Conservation (phyloP, 2,888 invertebrate species). For the Anthophora plumipes region DNA sequence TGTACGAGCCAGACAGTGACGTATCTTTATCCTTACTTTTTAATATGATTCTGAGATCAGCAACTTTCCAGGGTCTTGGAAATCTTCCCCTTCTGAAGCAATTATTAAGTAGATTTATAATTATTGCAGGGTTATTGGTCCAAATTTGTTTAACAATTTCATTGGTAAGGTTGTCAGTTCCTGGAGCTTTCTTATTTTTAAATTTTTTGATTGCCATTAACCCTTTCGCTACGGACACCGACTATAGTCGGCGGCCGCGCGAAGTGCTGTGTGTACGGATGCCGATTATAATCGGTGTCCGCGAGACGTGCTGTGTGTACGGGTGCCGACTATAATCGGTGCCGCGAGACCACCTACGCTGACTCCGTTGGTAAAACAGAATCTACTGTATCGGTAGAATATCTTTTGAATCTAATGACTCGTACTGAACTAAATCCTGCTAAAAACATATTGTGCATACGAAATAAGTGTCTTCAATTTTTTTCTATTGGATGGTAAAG, state of each 20-base stretch:
- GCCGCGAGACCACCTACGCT: conserved; percentile 21
- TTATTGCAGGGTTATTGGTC: background rate
- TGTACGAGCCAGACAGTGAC: conserved; percentile 5
- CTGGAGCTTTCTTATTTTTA: background rate
- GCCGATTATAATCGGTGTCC: no score
- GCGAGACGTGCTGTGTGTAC: no score
- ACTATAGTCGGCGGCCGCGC: no score
- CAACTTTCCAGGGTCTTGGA: conserved; percentile 21
- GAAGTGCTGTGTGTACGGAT: background rate
- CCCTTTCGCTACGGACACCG: no score
- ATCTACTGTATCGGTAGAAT: conserved; percentile 47
- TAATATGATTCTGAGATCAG: background rate
- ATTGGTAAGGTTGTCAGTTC: background rate
- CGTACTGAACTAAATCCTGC: conserved; percentile 48
- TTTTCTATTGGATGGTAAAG: conserved; percentile 40
- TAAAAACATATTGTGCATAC: conserved; percentile 40
- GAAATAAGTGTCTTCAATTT: conserved; percentile 26
- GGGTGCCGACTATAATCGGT: conserved; percentile 10
- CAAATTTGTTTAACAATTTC: background rate
- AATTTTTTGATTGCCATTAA: background rate
- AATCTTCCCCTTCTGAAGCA: background rate
- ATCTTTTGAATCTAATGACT: conserved; percentile 43
- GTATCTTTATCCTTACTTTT: background rate
- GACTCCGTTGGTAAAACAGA: no score
- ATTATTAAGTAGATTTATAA: background rate